Evolutionary conservation across 2,888 invertebrate genomes (phyloP), one percentile per base, ranked within the genome.

Genomic region (Orthonevra nobilis): DNA sequence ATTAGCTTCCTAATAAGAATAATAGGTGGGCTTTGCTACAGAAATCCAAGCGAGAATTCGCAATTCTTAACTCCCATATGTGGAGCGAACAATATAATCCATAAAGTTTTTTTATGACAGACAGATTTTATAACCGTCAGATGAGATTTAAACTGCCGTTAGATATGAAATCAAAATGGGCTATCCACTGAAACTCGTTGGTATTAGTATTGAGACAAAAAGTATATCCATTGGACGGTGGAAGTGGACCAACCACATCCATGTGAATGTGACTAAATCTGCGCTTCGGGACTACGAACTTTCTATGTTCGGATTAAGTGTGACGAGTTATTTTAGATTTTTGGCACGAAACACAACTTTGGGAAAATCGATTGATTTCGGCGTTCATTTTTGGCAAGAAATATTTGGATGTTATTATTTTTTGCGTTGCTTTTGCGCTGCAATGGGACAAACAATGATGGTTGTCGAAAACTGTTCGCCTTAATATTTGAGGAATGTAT

Each of bases 161-260:
- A n/a, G n/a, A n/a, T n/a, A n/a, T n/a, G n/a, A n/a, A n/a, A n/a
- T n/a, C n/a, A n/a, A n/a, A n/a, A n/a, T n/a, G n/a, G n/a, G n/a
- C n/a, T n/a, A n/a, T n/a, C n/a, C n/a, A n/a, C n/a, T n/a, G n/a
- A n/a, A n/a, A n/a, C n/a, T n/a, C n/a, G n/a, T n/a, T n/a, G n/a
- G n/a, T n/a, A n/a, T n/a, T n/a, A n/a, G n/a, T n/a, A n/a, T n/a
- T n/a, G n/a, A n/a, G n/a, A n/a, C n/a, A n/a, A n/a, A n/a, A n/a
- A n/a, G n/a, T 42, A 2, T 1, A 42, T 19, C n/a, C 46, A 7
- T 46, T 30, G 1, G 82, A 82, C 2, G 66, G 23, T 7, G 85
- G 85, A 12, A 86, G 61, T 1, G 86, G 86, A 20, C 85, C 86
- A 0, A 87, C 83, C 12, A 87, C 69, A 68, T 87, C 86, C 5